Percentiles rank a stretch among this genome's conserved stretches.
Evolutionary conservation across 64 coral and sea anemone species (phyloP).

Genomic region (Dendronephthya gigantea): DNA sequence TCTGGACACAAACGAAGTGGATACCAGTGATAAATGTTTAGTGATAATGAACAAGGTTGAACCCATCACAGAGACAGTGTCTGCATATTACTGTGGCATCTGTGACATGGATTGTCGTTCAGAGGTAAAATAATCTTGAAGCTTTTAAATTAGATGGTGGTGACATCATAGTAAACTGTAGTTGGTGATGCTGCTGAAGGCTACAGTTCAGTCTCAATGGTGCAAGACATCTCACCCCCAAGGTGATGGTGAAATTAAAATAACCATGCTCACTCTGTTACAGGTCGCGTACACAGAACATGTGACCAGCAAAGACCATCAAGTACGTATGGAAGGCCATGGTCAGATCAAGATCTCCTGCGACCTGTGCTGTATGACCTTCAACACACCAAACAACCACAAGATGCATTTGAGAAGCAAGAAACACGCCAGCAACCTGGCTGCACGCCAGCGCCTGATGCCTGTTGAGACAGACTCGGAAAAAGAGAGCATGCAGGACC

Average conservation of each 20-base stretch:
- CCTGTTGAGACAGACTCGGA: neutral
- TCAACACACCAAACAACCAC: neutral
- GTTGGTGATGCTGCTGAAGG: too few species aligned
- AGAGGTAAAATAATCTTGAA: neutral
- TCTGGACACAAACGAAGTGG: neutral
- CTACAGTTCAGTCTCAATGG: too few species aligned
- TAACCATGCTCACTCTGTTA: too few species aligned
- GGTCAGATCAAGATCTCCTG: constrained; percentile 12
- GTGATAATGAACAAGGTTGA: constrained; percentile 15
- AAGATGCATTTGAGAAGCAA: constrained; percentile 16
- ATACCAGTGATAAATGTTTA: neutral
- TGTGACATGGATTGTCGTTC: constrained; percentile 4
- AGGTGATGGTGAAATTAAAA: too few species aligned
- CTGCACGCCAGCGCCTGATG: neutral
- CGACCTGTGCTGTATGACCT: constrained; percentile 4
- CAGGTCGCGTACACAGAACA: neutral
- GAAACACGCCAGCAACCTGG: neutral
- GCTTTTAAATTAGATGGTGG: too few species aligned
- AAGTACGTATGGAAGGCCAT: constrained; percentile 7
- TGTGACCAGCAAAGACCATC: neutral
- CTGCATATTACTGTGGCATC: constrained; percentile 6
- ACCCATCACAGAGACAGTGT: neutral
- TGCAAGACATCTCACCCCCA: too few species aligned
- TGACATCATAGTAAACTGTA: too few species aligned
- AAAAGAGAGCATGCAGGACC: neutral